Conservation (phyloP, 2,888 invertebrate species). For the Elgonia sp. region DNA sequence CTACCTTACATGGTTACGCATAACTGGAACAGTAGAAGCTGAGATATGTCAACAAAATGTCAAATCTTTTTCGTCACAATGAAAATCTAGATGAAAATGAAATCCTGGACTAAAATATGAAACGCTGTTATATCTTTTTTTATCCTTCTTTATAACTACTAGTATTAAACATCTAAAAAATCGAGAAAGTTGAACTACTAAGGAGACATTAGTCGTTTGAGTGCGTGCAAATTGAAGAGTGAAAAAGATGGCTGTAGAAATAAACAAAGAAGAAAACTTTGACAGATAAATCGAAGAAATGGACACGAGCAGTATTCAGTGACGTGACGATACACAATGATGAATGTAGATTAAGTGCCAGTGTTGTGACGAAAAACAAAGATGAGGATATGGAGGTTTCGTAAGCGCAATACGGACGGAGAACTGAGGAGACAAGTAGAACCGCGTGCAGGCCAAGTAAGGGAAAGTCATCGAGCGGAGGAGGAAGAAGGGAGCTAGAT, state of each 20-base stretch:
- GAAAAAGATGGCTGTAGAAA: constrained; percentile 58
- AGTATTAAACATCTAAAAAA: constrained; percentile 47
- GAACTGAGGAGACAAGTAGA: constrained; percentile 76
- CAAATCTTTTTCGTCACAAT: too few relatives aligned
- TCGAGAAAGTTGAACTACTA: constrained; percentile 78
- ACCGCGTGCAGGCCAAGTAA: constrained; percentile 74
- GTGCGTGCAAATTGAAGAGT: constrained; percentile 62
- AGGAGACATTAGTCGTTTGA: constrained; percentile 70
- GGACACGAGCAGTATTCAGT: constrained; percentile 76
- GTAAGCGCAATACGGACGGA: constrained; percentile 64
- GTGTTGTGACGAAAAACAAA: constrained; percentile 70
- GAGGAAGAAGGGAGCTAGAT: constrained; percentile 83
- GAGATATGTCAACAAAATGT: too few relatives aligned
- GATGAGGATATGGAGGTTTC: constrained; percentile 62
- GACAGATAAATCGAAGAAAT: constrained; percentile 78
- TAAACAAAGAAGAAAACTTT: constrained; percentile 71
- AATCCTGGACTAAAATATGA: too few relatives aligned
- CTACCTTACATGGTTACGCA: too few relatives aligned
- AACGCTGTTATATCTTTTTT: too few relatives aligned
- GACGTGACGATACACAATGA: constrained; percentile 84
- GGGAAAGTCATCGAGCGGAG: constrained; percentile 78
- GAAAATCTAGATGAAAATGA: too few relatives aligned
- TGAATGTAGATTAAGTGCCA: constrained; percentile 83
- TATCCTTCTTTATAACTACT: neutral
- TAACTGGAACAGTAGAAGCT: too few relatives aligned